Evolutionary conservation across 2,113 vertebrate genomes (phyloP).

Genomic region (Psettodes erumei): DNA sequence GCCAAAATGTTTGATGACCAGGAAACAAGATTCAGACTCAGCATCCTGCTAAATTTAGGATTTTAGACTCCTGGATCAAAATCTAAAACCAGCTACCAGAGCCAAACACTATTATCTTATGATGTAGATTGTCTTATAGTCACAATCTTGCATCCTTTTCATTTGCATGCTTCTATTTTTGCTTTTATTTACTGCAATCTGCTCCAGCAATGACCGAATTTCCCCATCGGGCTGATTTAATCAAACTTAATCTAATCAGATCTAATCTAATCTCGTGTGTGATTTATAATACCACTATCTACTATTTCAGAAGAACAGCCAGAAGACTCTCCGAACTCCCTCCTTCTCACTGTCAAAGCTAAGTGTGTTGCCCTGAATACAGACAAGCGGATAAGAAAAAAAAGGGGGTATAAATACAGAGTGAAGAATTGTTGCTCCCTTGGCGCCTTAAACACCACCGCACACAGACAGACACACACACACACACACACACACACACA

Average conservation of each 20-base stretch:
- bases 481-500: slow-evolving; percentile 24
- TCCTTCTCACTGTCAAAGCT: slow-evolving; percentile 50
- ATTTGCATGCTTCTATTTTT: slow-evolving; percentile 42
- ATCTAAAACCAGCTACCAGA: not conserved
- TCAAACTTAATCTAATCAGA: slow-evolving; percentile 61
- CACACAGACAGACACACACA: slow-evolving; percentile 30
- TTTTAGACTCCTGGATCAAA: not conserved
- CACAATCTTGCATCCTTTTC: slow-evolving; percentile 22
- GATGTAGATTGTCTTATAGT: not conserved
- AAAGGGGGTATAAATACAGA: slow-evolving; percentile 53
- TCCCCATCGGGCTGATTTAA: slow-evolving; percentile 57
- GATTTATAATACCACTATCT: slow-evolving; percentile 54
- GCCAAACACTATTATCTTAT: not conserved
- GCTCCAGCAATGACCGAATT: slow-evolving; percentile 50
- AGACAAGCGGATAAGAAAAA: slow-evolving; percentile 41
- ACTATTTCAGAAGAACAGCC: slow-evolving; percentile 41
- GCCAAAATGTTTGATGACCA: not conserved
- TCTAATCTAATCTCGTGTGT: slow-evolving; percentile 60
- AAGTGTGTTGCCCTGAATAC: slow-evolving; percentile 50
- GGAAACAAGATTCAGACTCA: not conserved
- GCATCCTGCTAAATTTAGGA: not conserved
- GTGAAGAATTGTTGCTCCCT: slow-evolving; percentile 46
- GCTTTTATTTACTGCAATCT: slow-evolving; percentile 43
- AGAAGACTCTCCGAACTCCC: slow-evolving; percentile 39
- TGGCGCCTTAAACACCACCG: slow-evolving; percentile 31